Evolutionary conservation across 2,888 invertebrate genomes (phyloP).

Genomic region (Neria commutata): DNA sequence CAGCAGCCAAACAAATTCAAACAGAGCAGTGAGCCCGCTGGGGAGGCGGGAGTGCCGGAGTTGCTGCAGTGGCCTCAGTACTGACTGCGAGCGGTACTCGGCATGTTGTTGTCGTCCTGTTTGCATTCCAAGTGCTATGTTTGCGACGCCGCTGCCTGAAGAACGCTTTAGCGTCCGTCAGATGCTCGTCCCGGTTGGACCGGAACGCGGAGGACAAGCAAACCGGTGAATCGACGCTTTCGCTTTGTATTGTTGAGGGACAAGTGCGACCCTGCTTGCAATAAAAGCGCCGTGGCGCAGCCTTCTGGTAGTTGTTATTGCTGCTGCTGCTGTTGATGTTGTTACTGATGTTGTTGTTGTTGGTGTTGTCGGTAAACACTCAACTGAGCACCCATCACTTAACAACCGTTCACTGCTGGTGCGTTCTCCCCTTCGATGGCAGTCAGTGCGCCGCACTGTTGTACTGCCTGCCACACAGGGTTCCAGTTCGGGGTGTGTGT

Average conservation of each 20-base stretch:
- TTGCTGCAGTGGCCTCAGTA: background rate
- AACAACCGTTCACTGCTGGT: background rate
- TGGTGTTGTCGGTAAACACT: slow-evolving; percentile 3
- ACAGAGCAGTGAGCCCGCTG: background rate
- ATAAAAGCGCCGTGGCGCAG: too few species aligned
- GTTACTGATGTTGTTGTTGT: background rate
- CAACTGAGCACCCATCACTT: background rate
- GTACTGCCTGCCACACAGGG: background rate
- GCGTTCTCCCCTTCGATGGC: background rate
- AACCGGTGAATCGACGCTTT: too few species aligned
- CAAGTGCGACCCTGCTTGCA: too few species aligned
- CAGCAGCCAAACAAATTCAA: slow-evolving; percentile 14
- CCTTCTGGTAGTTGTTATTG: background rate
- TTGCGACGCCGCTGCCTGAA: slow-evolving; percentile 33
- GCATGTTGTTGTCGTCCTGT: slow-evolving; percentile 33
- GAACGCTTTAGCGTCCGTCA: background rate
- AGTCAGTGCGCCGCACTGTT: background rate
- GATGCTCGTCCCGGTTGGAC: background rate
- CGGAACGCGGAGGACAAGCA: too few species aligned
- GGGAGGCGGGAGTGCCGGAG: background rate
- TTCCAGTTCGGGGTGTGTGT: background rate
- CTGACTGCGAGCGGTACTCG: background rate
- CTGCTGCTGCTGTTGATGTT: background rate
- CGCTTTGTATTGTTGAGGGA: too few species aligned
- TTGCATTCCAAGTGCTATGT: slow-evolving; percentile 54